These are phyloP conservation scores for Redunca redunca DNA, from an alignment of 2,113 vertebrate genomes.

Conservation along the genomic window DNA sequence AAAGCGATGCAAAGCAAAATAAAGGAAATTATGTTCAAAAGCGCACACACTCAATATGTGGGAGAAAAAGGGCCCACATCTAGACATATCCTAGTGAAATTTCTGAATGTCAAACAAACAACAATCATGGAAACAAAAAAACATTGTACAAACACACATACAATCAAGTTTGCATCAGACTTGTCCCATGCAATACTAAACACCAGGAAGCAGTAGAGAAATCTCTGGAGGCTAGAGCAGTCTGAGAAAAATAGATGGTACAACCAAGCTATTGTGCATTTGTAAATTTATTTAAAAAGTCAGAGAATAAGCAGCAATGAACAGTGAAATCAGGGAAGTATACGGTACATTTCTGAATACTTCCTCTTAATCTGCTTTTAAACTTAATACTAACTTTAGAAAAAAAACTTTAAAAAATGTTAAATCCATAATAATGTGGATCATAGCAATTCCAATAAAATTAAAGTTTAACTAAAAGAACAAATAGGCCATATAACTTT, in stretches of 20 bases:
- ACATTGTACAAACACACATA: neutral
- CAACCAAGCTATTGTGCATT: neutral
- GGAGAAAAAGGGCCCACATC: neutral
- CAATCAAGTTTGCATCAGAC: neutral
- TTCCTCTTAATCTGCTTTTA: neutral
- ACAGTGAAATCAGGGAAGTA: neutral
- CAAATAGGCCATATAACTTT: neutral
- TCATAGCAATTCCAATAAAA: neutral
- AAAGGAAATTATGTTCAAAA: neutral
- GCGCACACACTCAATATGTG: neutral
- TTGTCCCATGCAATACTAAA: neutral
- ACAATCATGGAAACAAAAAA: neutral
- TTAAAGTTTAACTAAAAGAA: neutral
- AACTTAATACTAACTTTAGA: neutral
- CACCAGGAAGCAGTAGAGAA: neutral
- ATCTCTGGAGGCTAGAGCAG: neutral
- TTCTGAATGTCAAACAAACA: neutral
- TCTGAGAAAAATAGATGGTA: slow-evolving; percentile 3
- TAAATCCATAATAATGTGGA: neutral
- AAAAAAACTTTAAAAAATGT: neutral
- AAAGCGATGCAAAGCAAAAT: neutral
- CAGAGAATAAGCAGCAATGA: neutral
- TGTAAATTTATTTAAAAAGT: neutral
- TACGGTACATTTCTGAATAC: neutral
- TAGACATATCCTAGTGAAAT: neutral